Conservation (phyloP, 1,140 invertebrate genomes). For the Apis cerana region DNA sequence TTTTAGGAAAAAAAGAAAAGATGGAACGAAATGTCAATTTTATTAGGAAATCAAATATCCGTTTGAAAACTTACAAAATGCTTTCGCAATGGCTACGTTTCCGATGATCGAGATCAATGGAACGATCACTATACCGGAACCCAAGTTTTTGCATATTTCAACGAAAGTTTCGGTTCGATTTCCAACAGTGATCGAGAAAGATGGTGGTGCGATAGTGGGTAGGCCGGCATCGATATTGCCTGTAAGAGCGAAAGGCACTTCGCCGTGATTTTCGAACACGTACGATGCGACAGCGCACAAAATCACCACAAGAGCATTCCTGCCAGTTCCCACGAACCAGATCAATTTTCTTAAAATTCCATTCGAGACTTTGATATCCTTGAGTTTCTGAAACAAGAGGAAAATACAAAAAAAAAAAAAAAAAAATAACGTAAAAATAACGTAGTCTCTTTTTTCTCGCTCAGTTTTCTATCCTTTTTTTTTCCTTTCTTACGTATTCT, state of each 20-base stretch:
- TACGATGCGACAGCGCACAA: constrained; percentile 84
- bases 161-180: constrained; percentile 81
- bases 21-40: background rate
- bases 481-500: background rate
- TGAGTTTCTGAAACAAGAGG: constrained; percentile 64
- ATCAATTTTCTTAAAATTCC: constrained; percentile 81
- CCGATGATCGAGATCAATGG: constrained; percentile 87
- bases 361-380: constrained; percentile 80
- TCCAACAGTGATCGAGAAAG: constrained; percentile 78
- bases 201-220: constrained; percentile 80
- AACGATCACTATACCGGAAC: constrained; percentile 85
- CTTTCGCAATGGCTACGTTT: constrained; percentile 89
- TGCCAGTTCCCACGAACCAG: constrained; percentile 86
- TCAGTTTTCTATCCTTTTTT: background rate
- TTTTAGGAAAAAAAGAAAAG: background rate
- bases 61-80: constrained; percentile 83
- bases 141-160: constrained; percentile 83
- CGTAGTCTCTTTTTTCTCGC: background rate
- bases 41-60: background rate
- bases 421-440: background rate
- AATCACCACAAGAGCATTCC: constrained; percentile 91
- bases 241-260: constrained; percentile 79
- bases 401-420: background rate
- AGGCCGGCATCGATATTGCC: constrained; percentile 84
- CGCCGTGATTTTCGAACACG: constrained; percentile 71